Percentiles rank a stretch among this genome's conserved stretches.
Evolutionary conservation across 2,797 vertebrate genomes (phyloP).

Genomic region (Halcyon badia): DNA sequence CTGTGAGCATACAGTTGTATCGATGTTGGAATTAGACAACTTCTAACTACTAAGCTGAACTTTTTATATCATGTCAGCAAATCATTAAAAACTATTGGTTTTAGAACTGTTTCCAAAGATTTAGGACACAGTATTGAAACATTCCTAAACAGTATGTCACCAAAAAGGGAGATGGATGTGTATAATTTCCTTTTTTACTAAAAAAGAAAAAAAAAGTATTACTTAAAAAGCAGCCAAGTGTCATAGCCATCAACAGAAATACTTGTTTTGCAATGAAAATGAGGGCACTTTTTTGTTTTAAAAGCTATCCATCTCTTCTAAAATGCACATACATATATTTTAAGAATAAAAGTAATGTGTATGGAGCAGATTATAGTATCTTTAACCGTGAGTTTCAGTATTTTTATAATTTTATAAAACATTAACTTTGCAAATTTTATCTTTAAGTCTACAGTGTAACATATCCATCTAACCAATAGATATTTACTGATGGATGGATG

Average conservation of each 20-base stretch:
- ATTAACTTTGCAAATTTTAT: background rate
- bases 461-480: background rate
- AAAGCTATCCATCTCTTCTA: background rate
- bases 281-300: background rate
- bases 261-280: background rate
- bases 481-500: background rate
- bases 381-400: background rate
- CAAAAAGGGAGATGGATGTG: background rate
- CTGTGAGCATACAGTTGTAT: background rate
- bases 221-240: background rate
- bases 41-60: background rate
- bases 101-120: background rate
- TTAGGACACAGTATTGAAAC: background rate
- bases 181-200: background rate
- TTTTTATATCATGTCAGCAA: background rate
- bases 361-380: background rate
- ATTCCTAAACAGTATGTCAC: background rate
- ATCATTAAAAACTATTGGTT: background rate
- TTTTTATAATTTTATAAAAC: background rate
- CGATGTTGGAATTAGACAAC: background rate
- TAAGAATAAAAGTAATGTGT: background rate
- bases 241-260: background rate
- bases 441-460: background rate
- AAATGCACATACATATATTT: background rate
- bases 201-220: background rate